These are phyloP conservation scores for Crocidura indochinensis DNA, from an alignment of 2,797 vertebrate species.

Conservation along the genomic window DNA sequence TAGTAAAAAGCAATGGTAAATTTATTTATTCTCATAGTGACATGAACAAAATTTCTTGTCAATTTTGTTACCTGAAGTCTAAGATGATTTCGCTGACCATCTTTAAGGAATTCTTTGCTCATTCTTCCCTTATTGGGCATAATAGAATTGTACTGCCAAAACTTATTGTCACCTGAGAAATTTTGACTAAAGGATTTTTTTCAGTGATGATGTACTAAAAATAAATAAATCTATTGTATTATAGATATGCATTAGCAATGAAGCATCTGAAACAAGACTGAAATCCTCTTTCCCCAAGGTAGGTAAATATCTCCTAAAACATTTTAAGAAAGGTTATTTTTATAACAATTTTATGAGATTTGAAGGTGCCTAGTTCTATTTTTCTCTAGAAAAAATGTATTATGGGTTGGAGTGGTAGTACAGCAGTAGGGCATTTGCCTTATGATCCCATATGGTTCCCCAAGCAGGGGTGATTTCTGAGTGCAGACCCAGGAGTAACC, in stretches of 20 bases:
- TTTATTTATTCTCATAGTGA: not conserved
- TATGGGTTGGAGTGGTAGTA: too few species aligned
- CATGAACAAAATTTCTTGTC: slow-evolving; percentile 14
- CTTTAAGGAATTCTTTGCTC: not conserved
- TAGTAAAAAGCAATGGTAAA: slow-evolving; percentile 1
- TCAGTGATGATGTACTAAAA: slow-evolving; percentile 13
- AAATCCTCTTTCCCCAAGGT: not conserved
- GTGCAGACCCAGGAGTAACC: too few species aligned
- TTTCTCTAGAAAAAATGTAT: not conserved
- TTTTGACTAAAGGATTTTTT: not conserved
- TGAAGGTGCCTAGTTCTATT: slow-evolving; percentile 12
- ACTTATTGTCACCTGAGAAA: slow-evolving; percentile 1
- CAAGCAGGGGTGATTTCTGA: too few species aligned
- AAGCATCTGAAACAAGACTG: slow-evolving; percentile 48
- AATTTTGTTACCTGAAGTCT: not conserved
- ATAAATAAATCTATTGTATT: slow-evolving; percentile 7
- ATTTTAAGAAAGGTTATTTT: slow-evolving; percentile 31
- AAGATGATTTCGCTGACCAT: not conserved
- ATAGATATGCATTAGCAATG: not conserved
- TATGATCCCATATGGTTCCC: too few species aligned
- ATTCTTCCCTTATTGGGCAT: slow-evolving; percentile 19
- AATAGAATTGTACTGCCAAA: slow-evolving; percentile 41
- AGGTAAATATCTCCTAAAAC: not conserved
- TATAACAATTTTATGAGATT: not conserved
- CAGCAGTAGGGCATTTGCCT: too few species aligned